Conservation (phyloP, 2,888 invertebrate species). For the Epirrhoe tristata region DNA sequence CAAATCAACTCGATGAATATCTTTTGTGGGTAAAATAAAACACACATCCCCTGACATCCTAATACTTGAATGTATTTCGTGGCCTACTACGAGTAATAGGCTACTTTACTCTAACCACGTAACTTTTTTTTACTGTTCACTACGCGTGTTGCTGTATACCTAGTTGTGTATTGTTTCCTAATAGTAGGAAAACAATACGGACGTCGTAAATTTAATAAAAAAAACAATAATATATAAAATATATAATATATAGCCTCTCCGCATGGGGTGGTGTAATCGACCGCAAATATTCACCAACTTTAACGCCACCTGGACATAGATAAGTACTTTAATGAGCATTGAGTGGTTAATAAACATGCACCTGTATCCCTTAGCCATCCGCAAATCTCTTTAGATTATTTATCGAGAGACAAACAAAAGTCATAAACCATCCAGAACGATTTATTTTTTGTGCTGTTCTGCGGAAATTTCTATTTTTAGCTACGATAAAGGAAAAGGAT, state of each 20-base stretch:
- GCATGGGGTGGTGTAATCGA: not conserved
- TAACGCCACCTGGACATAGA: not conserved
- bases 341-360: constrained; percentile 39
- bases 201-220: not conserved
- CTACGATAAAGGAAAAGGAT: not conserved
- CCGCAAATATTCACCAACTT: not conserved
- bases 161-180: no score
- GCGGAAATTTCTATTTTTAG: not conserved
- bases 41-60: no score
- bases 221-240: no score
- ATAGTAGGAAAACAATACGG: no score
- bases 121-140: no score
- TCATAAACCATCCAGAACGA: not conserved
- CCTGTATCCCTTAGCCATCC: constrained; percentile 18
- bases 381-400: constrained; percentile 3
- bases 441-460: not conserved
- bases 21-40: no score
- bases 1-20: no score
- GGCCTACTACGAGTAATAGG: no score
- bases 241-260: not conserved
- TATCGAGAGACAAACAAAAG: not conserved
- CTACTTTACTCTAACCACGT: no score
- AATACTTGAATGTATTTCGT: no score
- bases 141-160: no score
- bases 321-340: constrained; percentile 34